Percentiles rank a stretch among this genome's conserved stretches.
These are phyloP conservation scores for Diglossa cyanea DNA, from an alignment of 2,797 vertebrate genomes.

Conservation along the genomic window DNA sequence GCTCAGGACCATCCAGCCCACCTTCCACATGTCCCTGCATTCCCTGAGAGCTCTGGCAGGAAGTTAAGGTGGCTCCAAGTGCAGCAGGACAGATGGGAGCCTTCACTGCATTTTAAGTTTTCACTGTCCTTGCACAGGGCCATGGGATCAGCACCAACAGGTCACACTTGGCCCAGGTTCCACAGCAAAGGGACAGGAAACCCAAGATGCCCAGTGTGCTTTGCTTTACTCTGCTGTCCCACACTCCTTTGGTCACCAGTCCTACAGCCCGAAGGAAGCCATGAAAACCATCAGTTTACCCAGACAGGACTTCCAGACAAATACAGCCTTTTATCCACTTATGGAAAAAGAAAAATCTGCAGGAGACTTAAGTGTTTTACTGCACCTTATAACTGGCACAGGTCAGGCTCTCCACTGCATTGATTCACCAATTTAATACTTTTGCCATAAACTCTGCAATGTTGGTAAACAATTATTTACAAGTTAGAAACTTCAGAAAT, in stretches of 20 bases:
- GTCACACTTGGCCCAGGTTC: accelerated
- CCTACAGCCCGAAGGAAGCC: neutral
- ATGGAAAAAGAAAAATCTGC: neutral
- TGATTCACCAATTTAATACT: neutral
- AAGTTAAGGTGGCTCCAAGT: neutral
- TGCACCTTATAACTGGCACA: neutral
- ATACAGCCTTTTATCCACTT: neutral
- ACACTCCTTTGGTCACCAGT: accelerated
- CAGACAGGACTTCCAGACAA: neutral
- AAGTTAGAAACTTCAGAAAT: neutral
- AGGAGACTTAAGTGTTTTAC: neutral
- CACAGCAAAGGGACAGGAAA: neutral
- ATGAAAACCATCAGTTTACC: neutral
- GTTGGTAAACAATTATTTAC: neutral
- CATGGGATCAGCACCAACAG: neutral
- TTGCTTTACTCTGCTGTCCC: neutral
- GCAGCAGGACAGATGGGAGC: neutral
- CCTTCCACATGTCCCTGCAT: neutral
- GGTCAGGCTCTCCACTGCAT: neutral
- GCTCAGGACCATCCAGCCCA: neutral
- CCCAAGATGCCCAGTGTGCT: accelerated
- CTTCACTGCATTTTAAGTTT: accelerated
- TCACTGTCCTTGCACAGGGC: neutral
- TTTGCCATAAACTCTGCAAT: neutral
- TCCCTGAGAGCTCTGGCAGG: neutral